Evolutionary conservation across 1,140 invertebrate genomes (phyloP).

Genomic region (Solenopsis invicta): DNA sequence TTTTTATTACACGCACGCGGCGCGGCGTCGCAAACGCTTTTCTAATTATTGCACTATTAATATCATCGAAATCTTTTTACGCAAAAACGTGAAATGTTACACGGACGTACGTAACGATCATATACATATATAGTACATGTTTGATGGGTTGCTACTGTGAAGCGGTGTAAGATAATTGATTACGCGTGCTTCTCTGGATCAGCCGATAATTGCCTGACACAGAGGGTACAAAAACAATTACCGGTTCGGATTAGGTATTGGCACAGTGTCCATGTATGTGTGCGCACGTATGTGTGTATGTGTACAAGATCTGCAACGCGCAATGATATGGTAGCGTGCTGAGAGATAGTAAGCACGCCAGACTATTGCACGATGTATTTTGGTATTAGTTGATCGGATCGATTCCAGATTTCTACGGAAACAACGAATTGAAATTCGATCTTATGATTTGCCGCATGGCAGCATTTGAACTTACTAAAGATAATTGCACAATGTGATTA

Average conservation of each 20-base stretch:
- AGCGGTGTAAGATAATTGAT: slow-evolving; percentile 70
- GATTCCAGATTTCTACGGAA: slow-evolving; percentile 46
- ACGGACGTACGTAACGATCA: neutral
- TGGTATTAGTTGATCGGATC: slow-evolving; percentile 61
- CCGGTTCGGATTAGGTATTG: slow-evolving; percentile 69
- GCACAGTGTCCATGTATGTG: slow-evolving; percentile 21
- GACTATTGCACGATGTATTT: slow-evolving; percentile 54
- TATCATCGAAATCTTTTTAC: slow-evolving; percentile 1
- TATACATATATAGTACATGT: slow-evolving; percentile 21
- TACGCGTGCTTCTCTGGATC: slow-evolving; percentile 56
- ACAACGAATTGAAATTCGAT: slow-evolving; percentile 59
- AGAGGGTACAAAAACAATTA: slow-evolving; percentile 78
- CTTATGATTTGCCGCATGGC: slow-evolving; percentile 16
- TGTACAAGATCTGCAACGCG: slow-evolving; percentile 53
- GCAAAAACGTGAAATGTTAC: neutral
- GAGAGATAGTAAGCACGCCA: slow-evolving; percentile 71
- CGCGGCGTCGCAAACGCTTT: neutral
- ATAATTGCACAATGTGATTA: slow-evolving; percentile 6
- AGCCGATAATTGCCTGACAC: slow-evolving; percentile 77
- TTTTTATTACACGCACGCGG: too few species aligned
- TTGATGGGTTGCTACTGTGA: slow-evolving; percentile 28
- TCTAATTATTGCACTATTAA: neutral
- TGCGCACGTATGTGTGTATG: neutral
- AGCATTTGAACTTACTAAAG: neutral
- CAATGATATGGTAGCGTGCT: slow-evolving; percentile 69